Evolutionary conservation across 2,888 invertebrate species (phyloP), one percentile per base, ranked within the genome.

Genomic region (Clitarchus hookeri): DNA sequence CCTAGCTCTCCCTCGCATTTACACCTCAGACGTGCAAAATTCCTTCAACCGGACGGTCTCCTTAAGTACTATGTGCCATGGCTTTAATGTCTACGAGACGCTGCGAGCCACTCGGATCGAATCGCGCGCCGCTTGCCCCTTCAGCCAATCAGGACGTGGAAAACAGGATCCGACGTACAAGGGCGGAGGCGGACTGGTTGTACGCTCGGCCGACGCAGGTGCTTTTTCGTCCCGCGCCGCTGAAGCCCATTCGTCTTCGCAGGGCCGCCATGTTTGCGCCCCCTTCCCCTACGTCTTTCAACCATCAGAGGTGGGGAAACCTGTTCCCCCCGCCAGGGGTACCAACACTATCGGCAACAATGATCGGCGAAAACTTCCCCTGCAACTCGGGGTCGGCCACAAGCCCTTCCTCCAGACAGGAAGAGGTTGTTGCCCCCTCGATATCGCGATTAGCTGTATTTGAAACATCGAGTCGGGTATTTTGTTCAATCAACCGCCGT

Each of bases 251-350:
- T 25, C 11, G 19, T 65, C 86, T 77, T 85, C 79, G 53, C 25
- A 26, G n/a, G 65, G 65, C 65, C 19, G 65, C 65, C 65, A 65
- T 65, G 65, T 26, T 85, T 53, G 80, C 85, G 84, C 65, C 84
- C 83, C 54, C 84, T 85, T 77, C 84, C 85, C 78, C 87, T 65
- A 79, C 85, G 44, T 23, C 53, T 77, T 80, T 84, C n/a, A 44
- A 23, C 77, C 36, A 77, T 84, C 65, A 83, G 44, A 53, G 84
- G 77, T 86, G 86, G 86, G 86, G 83, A 86, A 87, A 87, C 87
- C 88, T 77, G 84, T 83, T 44, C 78, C 36, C 85, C 86, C 88
- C 86, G 44, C 84, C 84, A 84, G 88, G 87, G 54, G 84, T 87
- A 87, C 86, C 87, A 87, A 86, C 87, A 86, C 87, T 82, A 85